Conservation (phyloP, 2,113 vertebrate genomes). For the Prionailurus bengalensis region DNA sequence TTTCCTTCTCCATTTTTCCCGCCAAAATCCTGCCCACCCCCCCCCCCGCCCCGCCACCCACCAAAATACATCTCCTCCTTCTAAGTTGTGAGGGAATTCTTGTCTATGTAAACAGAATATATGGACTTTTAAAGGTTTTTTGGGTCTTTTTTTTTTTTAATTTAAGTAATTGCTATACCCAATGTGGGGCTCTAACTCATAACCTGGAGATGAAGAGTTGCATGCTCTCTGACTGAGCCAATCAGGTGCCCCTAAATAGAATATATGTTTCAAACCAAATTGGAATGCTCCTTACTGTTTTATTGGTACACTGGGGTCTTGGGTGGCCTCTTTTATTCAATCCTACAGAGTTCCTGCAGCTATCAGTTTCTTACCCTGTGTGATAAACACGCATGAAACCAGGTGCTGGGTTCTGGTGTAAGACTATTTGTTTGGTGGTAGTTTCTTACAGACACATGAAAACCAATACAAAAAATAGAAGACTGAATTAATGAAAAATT, state of each 20-base stretch:
- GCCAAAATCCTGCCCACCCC: not conserved
- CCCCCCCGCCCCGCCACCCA: too few relatives aligned
- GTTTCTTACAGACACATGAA: not conserved
- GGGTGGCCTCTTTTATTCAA: not conserved
- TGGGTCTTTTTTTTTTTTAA: not conserved
- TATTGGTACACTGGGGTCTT: not conserved
- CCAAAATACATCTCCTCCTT: not conserved
- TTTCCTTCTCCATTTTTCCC: not conserved
- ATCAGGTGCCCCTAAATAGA: not conserved
- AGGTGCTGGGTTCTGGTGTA: not conserved
- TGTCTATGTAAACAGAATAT: not conserved
- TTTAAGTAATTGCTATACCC: not conserved
- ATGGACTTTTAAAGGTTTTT: not conserved
- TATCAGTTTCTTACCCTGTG: not conserved
- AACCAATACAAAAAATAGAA: constrained; percentile 35
- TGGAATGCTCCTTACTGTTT: not conserved
- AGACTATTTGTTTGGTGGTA: not conserved
- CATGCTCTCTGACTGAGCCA: not conserved
- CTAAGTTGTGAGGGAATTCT: not conserved
- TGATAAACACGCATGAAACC: not conserved
- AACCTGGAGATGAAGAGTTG: not conserved
- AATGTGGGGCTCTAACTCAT: not conserved
- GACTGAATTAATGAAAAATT: not conserved
- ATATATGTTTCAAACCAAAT: not conserved
- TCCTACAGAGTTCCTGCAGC: too few relatives aligned